A percentile compares a stretch with the other conserved stretches of the same genome.
Conservation (phyloP, 2,113 vertebrate genomes). For the Phalacrocorax brasilianus region DNA sequence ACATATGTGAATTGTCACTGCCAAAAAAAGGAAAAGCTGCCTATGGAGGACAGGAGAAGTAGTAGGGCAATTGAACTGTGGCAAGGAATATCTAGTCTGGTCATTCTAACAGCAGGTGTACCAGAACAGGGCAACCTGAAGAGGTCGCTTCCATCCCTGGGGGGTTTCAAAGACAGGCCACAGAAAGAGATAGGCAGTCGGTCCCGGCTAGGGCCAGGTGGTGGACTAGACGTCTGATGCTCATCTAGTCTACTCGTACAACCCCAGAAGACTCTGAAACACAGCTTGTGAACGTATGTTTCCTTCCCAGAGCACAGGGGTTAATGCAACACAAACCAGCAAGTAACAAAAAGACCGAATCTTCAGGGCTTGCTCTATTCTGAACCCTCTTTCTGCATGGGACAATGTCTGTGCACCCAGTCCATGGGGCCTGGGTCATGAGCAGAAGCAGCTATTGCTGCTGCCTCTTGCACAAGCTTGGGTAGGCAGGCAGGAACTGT, state of each 20-base stretch:
- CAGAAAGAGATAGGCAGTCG: neutral
- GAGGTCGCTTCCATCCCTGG: neutral
- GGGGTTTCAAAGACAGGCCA: neutral
- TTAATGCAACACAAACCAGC: neutral
- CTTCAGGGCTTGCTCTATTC: neutral
- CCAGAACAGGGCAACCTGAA: neutral
- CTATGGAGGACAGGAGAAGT: neutral
- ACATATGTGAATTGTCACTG: neutral
- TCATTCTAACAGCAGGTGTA: neutral
- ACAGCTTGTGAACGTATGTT: neutral
- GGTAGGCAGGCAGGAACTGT: neutral
- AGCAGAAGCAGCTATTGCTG: neutral
- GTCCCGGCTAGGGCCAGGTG: neutral
- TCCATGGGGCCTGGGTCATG: rapidly evolving
- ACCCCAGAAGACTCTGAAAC: neutral
- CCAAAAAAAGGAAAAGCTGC: neutral
- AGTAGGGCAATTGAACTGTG: neutral
- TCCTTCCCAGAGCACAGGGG: neutral
- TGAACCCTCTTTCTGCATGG: neutral
- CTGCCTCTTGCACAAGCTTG: neutral
- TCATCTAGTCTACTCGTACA: neutral
- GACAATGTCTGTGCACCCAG: neutral
- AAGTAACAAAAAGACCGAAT: neutral
- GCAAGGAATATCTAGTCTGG: neutral
- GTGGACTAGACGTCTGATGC: neutral